These are phyloP conservation scores for Netelia inedita DNA, from an alignment of 2,888 invertebrate species.

Conservation along the genomic window DNA sequence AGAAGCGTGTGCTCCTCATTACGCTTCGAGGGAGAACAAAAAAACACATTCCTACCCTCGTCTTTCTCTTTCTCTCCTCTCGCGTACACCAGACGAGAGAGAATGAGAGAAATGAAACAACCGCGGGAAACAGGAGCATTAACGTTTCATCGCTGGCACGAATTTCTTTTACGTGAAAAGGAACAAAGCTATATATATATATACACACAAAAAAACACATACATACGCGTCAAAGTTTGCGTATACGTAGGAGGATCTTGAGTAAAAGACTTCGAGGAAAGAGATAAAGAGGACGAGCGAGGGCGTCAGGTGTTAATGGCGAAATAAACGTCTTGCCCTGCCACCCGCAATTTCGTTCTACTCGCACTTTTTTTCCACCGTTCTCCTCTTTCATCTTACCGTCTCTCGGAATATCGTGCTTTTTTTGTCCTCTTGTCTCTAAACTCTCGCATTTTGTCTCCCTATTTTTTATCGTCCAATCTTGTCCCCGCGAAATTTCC, in stretches of 20 bases:
- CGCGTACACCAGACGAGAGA: neutral
- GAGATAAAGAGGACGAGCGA: slow-evolving; percentile 25
- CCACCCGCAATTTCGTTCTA: slow-evolving; percentile 41
- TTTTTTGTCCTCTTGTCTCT: too few species aligned
- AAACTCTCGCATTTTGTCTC: too few species aligned
- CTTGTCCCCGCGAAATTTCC: too few species aligned
- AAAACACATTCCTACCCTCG: neutral
- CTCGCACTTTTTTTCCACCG: slow-evolving; percentile 44
- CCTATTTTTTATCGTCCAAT: too few species aligned
- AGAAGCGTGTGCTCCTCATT: slow-evolving; percentile 34
- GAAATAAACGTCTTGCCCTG: slow-evolving; percentile 58
- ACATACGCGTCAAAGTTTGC: neutral
- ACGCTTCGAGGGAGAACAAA: neutral
- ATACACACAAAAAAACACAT: slow-evolving; percentile 22
- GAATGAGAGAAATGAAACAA: slow-evolving; percentile 9
- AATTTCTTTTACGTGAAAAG: slow-evolving; percentile 31
- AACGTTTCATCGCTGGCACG: slow-evolving; percentile 65
- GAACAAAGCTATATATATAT: neutral
- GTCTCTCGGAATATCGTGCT: neutral
- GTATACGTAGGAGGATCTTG: slow-evolving; percentile 8
- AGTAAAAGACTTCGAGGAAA: slow-evolving; percentile 38
- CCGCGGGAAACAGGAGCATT: slow-evolving; percentile 60
- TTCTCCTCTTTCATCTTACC: slow-evolving; percentile 10
- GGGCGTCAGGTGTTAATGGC: slow-evolving; percentile 68
- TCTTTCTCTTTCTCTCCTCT: neutral